phyloP scores from a whole-genome alignment of 2,888 invertebrate genomes.

The Agrochola lota region DNA sequence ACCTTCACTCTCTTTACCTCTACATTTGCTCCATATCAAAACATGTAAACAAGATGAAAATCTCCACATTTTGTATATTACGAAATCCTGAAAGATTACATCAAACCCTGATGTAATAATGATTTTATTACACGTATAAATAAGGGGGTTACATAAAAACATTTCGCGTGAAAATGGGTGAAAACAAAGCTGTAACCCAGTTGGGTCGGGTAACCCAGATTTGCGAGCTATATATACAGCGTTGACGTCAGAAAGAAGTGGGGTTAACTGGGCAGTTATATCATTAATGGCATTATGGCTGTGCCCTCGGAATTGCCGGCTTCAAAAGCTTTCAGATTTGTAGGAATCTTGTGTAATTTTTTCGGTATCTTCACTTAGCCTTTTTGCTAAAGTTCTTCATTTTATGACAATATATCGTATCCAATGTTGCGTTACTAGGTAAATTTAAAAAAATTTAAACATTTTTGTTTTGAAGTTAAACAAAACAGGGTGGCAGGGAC shows the following conservation, averaged over 20 bases:
- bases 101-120: constrained; percentile 37
- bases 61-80: neutral
- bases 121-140: constrained; percentile 53
- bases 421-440: neutral
- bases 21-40: neutral
- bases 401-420: neutral
- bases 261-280: constrained; percentile 37
- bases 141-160: constrained; percentile 62
- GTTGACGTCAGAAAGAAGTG: constrained; percentile 56
- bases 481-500: too few relatives aligned
- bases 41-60: constrained; percentile 17
- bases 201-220: constrained; percentile 57
- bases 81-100: constrained; percentile 47
- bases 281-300: constrained; percentile 14
- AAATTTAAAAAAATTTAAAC: too few relatives aligned
- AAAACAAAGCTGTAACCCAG: constrained; percentile 71
- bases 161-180: constrained; percentile 70
- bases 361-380: neutral
- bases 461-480: neutral
- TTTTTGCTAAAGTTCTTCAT: neutral
- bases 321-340: neutral
- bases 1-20: neutral
- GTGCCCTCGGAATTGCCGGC: neutral
- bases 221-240: constrained; percentile 63
- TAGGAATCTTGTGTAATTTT: neutral